Conservation (phyloP, 1,140 invertebrate genomes). For the Psix sp. region DNA sequence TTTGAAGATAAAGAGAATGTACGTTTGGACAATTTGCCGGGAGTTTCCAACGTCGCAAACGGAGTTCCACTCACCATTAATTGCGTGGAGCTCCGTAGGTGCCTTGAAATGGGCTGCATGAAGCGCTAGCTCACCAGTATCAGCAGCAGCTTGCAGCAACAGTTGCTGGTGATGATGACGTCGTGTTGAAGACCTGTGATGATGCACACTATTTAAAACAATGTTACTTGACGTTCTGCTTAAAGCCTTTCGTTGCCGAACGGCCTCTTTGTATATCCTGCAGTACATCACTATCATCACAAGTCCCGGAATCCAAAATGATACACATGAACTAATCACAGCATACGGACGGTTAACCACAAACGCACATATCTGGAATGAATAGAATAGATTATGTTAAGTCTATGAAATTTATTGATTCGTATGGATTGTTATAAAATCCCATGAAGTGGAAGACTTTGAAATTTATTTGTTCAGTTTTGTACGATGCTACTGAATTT, state of each 20-base stretch:
- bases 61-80: slow-evolving; percentile 65
- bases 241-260: slow-evolving; percentile 90
- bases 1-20: background rate
- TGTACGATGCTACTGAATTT: no score
- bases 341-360: slow-evolving; percentile 93
- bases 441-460: no score
- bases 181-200: slow-evolving; percentile 83
- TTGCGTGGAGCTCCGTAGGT: slow-evolving; percentile 65
- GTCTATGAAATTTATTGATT: no score
- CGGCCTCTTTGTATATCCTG: slow-evolving; percentile 92
- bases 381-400: background rate
- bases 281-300: slow-evolving; percentile 96
- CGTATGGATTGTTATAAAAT: no score
- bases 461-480: no score
- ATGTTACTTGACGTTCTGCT: slow-evolving; percentile 89
- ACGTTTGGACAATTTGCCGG: slow-evolving; percentile 11
- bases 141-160: slow-evolving; percentile 71
- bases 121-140: slow-evolving; percentile 70
- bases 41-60: slow-evolving; percentile 42
- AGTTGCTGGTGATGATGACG: slow-evolving; percentile 73
- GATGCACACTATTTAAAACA: slow-evolving; percentile 87
- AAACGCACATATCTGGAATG: slow-evolving; percentile 83
- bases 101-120: slow-evolving; percentile 68
- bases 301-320: slow-evolving; percentile 95
- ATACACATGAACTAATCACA: slow-evolving; percentile 92